phyloP scores from a whole-genome alignment of 2,797 vertebrate species.

The Mus caroli region DNA sequence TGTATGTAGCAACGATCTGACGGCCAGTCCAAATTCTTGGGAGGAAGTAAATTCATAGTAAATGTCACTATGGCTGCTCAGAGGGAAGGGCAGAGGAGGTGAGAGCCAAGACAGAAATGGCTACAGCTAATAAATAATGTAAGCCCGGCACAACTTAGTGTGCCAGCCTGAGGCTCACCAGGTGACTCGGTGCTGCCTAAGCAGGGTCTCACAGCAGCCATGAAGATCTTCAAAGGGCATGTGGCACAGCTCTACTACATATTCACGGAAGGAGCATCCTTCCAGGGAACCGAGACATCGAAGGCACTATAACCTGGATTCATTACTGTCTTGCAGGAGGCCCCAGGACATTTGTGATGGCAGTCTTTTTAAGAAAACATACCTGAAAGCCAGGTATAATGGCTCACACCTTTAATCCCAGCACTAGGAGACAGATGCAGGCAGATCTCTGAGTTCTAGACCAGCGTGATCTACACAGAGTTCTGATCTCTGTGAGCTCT shows the following conservation, averaged over 20 bases:
- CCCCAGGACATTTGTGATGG: not conserved
- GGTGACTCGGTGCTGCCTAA: not conserved
- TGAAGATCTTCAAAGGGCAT: not conserved
- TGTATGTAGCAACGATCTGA: conserved; percentile 36
- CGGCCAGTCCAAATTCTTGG: not conserved
- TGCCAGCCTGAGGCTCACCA: not conserved
- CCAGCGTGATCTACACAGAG: not conserved
- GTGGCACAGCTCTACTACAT: not conserved
- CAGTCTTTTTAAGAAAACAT: not conserved
- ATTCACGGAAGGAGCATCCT: not conserved
- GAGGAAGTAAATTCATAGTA: conserved; percentile 57
- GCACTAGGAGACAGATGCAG: not conserved
- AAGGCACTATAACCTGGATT: not conserved
- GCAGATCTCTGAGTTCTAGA: not conserved
- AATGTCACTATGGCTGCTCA: conserved; percentile 67
- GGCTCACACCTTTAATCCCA: not conserved
- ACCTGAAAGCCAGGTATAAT: not conserved
- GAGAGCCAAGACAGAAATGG: not conserved
- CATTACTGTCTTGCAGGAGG: not conserved
- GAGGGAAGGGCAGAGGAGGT: conserved; percentile 51
- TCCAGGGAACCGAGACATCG: not conserved
- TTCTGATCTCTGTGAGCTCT: not conserved
- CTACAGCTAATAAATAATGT: conserved; percentile 48
- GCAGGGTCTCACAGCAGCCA: not conserved
- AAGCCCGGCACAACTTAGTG: not conserved